Percentiles rank a stretch among this genome's conserved stretches.
phyloP scores from a whole-genome alignment of 2,797 vertebrate species.

The Saxicola maurus region DNA sequence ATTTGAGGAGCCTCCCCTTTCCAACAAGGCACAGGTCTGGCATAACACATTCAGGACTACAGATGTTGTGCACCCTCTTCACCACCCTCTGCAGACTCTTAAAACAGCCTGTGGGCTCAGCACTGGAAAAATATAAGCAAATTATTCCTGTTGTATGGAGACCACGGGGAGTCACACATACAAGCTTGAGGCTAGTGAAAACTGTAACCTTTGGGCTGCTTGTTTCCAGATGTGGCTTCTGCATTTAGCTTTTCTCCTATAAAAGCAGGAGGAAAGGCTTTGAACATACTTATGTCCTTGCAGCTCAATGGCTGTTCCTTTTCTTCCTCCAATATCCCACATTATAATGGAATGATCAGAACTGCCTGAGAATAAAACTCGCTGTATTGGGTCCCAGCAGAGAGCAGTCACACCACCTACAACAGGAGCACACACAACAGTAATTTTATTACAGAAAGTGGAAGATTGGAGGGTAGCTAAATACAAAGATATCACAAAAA shows the following conservation, averaged over 20 bases:
- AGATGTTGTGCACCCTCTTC: background rate
- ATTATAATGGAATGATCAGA: constrained; percentile 98
- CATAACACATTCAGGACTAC: background rate
- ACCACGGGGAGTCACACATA: background rate
- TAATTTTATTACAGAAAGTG: background rate
- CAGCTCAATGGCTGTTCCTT: constrained; percentile 95
- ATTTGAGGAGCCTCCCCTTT: background rate
- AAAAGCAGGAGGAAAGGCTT: background rate
- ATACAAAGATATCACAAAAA: background rate
- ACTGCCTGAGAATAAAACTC: constrained; percentile 93
- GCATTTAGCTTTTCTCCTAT: constrained; percentile 1
- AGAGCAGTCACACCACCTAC: constrained; percentile 91
- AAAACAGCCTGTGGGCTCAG: background rate
- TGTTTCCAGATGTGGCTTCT: background rate
- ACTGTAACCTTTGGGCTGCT: background rate
- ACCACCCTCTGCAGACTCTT: background rate
- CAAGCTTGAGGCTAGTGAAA: background rate
- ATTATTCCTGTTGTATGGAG: background rate
- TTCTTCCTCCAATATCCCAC: constrained; percentile 98
- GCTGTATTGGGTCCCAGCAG: constrained; percentile 93
- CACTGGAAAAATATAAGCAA: background rate
- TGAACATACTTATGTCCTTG: constrained; percentile 93
- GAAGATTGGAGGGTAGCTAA: background rate
- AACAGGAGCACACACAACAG: background rate
- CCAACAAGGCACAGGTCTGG: background rate